These are phyloP conservation scores for Tyto alba DNA, from an alignment of 2,113 vertebrate species.

Conservation along the genomic window DNA sequence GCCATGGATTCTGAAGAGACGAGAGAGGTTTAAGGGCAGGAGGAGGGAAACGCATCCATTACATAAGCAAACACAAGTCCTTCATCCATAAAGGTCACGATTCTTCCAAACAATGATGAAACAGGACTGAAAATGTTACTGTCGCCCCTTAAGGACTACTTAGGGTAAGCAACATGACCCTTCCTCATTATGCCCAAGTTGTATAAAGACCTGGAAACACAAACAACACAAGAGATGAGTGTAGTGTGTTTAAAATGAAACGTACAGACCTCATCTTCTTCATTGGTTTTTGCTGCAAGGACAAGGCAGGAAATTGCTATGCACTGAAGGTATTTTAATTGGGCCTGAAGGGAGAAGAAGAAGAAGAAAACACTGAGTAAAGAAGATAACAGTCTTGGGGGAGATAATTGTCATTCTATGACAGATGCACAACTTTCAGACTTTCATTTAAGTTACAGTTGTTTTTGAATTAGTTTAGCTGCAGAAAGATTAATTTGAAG, in stretches of 20 bases:
- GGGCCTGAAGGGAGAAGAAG: constrained; percentile 67
- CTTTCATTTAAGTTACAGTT: neutral
- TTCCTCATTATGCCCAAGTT: neutral
- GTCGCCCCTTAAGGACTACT: neutral
- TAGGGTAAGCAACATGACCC: neutral
- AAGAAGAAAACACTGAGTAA: neutral
- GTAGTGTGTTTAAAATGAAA: neutral
- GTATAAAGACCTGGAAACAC: neutral
- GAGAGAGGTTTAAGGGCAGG: neutral
- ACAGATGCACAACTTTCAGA: neutral
- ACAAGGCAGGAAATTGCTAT: constrained; percentile 77
- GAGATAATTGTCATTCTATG: neutral
- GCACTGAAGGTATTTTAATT: constrained; percentile 74
- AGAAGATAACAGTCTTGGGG: neutral
- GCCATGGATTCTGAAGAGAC: neutral
- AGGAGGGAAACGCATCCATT: neutral
- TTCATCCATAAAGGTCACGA: neutral
- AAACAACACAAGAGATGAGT: neutral
- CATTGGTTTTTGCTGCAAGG: constrained; percentile 79
- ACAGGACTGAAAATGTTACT: neutral
- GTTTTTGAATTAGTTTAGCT: neutral
- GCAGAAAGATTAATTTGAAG: neutral
- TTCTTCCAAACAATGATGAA: neutral
- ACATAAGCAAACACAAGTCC: neutral
- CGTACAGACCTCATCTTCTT: constrained; percentile 79